phyloP scores from a whole-genome alignment of 1,140 invertebrate species.

The Chlorops oryzae region DNA sequence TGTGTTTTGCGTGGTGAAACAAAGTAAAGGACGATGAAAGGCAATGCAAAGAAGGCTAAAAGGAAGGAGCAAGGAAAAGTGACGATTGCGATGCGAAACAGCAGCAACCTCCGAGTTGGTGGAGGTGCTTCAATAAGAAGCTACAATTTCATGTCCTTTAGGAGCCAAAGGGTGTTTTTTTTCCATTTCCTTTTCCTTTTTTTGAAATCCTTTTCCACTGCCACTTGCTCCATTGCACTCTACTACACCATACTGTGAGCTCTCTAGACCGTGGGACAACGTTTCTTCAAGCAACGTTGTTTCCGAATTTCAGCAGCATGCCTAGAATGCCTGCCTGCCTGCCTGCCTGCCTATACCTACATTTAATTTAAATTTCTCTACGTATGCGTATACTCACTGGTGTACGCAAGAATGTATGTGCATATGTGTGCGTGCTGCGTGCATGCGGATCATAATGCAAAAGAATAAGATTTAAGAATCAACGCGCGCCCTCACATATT shows the following conservation, averaged over 20 bases:
- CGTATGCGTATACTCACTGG: neutral
- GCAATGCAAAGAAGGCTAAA: constrained; percentile 28
- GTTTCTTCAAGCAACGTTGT: no score
- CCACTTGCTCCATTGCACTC: constrained; percentile 7
- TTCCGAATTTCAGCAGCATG: no score
- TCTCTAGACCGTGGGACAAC: no score
- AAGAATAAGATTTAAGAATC: no score
- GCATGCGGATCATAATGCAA: no score
- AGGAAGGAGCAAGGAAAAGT: constrained; percentile 27
- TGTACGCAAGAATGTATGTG: neutral
- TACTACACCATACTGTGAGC: no score
- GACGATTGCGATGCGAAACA: constrained; percentile 14
- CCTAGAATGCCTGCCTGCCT: constrained; percentile 1
- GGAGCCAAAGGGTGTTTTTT: no score
- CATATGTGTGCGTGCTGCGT: neutral
- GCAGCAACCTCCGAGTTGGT: constrained; percentile 25
- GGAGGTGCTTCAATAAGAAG: constrained; percentile 30
- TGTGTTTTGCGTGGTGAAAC: constrained; percentile 12
- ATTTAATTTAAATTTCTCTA: neutral
- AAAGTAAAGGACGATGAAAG: constrained; percentile 13
- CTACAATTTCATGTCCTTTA: constrained; percentile 11
- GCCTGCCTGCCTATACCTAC: constrained; percentile 4
- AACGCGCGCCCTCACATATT: no score
- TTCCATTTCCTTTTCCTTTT: constrained; percentile 14
- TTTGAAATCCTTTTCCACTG: constrained; percentile 6